These are phyloP conservation scores for Bufo gargarizans DNA, from an alignment of 2,113 vertebrate species.

Conservation along the genomic window DNA sequence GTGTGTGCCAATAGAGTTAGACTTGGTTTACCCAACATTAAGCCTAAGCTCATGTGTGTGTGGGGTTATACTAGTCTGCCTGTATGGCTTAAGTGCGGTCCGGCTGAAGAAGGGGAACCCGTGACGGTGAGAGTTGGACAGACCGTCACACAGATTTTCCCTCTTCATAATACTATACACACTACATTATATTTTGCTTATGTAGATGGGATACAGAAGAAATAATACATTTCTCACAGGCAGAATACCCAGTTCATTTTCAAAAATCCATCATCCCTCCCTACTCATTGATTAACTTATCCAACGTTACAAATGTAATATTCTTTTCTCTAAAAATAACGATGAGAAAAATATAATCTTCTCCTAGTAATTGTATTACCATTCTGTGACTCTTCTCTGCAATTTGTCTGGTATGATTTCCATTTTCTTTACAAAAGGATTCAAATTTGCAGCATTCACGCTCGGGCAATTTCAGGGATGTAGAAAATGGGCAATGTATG, in stretches of 20 bases:
- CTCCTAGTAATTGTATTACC: not conserved
- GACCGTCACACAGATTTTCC: no score
- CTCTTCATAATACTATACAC: not conserved
- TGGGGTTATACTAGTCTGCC: no score
- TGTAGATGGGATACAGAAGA: not conserved
- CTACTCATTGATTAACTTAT: not conserved
- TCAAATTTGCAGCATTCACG: slow-evolving; percentile 31
- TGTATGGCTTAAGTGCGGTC: no score
- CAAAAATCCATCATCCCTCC: not conserved
- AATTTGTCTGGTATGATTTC: slow-evolving; percentile 18
- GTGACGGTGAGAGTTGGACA: no score
- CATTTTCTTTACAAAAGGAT: slow-evolving; percentile 17
- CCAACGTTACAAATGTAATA: not conserved
- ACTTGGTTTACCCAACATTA: no score
- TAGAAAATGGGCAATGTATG: slow-evolving; percentile 19
- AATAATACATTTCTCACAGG: not conserved
- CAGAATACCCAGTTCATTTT: not conserved
- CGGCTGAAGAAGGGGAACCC: no score
- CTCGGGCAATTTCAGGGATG: slow-evolving; percentile 1
- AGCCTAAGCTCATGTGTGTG: no score
- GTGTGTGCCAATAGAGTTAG: no score
- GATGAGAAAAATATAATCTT: slow-evolving; percentile 10
- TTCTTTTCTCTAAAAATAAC: not conserved
- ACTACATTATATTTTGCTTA: not conserved
- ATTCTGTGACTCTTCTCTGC: not conserved